phyloP scores from a whole-genome alignment of 2,113 vertebrate species.

The Channa maculata region DNA sequence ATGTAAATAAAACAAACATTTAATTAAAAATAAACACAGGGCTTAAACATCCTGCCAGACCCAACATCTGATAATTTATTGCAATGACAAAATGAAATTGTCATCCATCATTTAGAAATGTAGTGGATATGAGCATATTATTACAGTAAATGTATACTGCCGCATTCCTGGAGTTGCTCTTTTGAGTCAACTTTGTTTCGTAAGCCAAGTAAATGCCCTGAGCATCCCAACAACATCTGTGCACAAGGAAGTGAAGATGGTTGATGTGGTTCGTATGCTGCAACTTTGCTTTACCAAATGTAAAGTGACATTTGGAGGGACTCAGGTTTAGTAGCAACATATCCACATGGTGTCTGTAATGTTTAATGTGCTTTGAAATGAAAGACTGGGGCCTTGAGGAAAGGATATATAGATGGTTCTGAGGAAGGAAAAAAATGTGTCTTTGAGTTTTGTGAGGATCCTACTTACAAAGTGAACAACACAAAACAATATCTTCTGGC shows the following conservation, averaged over 20 bases:
- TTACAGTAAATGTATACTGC: too few species aligned
- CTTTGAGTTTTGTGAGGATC: background rate
- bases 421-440: background rate
- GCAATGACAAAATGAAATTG: background rate
- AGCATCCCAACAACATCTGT: conserved; percentile 39
- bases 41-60: background rate
- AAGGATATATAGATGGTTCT: conserved; percentile 16
- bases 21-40: too few species aligned
- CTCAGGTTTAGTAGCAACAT: conserved; percentile 46
- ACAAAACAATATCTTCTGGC: background rate
- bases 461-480: conserved; percentile 8
- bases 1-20: too few species aligned
- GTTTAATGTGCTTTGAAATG: conserved; percentile 40
- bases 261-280: conserved; percentile 45
- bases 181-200: background rate
- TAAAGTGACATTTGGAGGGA: conserved; percentile 60
- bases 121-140: background rate
- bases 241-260: conserved; percentile 41
- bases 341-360: conserved; percentile 36
- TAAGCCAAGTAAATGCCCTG: conserved; percentile 15
- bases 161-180: background rate
- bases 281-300: conserved; percentile 50
- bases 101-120: background rate
- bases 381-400: conserved; percentile 19
- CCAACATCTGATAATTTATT: background rate